These are phyloP conservation scores for Ennomos quercinarius DNA, from an alignment of 2,888 invertebrate genomes.

Conservation along the genomic window DNA sequence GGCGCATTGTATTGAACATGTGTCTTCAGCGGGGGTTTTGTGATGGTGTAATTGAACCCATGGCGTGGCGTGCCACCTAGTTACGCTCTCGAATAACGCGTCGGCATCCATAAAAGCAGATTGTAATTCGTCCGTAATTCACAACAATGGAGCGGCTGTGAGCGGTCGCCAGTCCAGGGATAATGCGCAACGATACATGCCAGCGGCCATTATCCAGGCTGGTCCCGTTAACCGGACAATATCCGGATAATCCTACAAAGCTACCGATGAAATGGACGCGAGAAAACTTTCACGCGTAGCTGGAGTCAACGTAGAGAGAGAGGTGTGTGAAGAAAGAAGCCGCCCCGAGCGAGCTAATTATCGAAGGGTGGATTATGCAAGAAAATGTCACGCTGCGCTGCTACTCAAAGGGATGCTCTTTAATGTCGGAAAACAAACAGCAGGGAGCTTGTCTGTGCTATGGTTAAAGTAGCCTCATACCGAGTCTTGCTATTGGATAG, in stretches of 20 bases:
- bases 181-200: conserved; percentile 81
- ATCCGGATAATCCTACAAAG: conserved; percentile 79
- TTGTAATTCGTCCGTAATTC: conserved; percentile 82
- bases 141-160: conserved; percentile 69
- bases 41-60: conserved; percentile 52
- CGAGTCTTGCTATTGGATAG: conserved; percentile 26
- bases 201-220: conserved; percentile 63
- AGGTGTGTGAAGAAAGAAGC: conserved; percentile 64
- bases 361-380: conserved; percentile 72
- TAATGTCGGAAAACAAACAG: conserved; percentile 74
- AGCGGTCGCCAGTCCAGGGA: conserved; percentile 65
- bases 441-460: conserved; percentile 57
- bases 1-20: conserved; percentile 41
- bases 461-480: conserved; percentile 28
- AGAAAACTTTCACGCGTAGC: conserved; percentile 79
- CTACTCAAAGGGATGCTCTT: conserved; percentile 60
- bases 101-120: conserved; percentile 66
- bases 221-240: conserved; percentile 78
- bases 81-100: conserved; percentile 71
- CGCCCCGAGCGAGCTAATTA: conserved; percentile 69
- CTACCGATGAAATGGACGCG: conserved; percentile 72
- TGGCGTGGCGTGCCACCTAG: conserved; percentile 75
- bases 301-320: conserved; percentile 72
- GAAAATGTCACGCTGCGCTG: conserved; percentile 65
- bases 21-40: conserved; percentile 41